These are phyloP conservation scores for Rhinoraja longicauda DNA, from an alignment of 2,797 vertebrate genomes.

Conservation along the genomic window DNA sequence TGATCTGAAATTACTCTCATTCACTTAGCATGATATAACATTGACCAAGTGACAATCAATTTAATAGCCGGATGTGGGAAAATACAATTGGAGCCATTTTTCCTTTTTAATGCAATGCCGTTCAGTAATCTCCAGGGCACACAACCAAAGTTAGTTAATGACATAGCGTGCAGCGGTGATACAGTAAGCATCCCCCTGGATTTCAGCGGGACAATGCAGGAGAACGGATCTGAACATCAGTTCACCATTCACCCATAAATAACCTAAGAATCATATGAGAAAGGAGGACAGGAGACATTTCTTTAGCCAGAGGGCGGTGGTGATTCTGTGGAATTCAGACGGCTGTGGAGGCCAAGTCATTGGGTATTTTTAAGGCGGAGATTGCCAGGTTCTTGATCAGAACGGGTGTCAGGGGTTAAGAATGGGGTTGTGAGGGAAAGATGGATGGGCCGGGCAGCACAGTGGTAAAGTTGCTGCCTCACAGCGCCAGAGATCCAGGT, in stretches of 20 bases:
- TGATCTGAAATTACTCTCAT: neutral
- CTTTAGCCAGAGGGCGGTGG: too few relatives aligned
- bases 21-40: neutral
- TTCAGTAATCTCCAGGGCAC: neutral
- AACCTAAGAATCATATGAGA: too few relatives aligned
- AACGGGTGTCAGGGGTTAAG: too few relatives aligned
- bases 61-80: neutral
- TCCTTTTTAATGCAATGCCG: neutral
- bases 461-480: too few relatives aligned
- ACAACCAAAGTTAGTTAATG: neutral
- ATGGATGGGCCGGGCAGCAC: too few relatives aligned
- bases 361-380: too few relatives aligned
- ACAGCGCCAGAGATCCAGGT: too few relatives aligned
- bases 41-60: neutral
- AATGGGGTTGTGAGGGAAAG: too few relatives aligned
- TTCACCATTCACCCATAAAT: neutral
- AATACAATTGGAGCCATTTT: slow-evolving; percentile 21
- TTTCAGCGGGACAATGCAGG: neutral
- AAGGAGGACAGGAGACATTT: too few relatives aligned
- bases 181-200: neutral
- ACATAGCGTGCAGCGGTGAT: neutral
- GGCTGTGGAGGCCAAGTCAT: too few relatives aligned
- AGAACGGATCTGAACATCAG: neutral
- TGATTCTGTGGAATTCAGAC: too few relatives aligned
- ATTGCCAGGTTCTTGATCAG: too few relatives aligned